Evolutionary conservation across 1,140 invertebrate species (phyloP).

Genomic region (Yoshiicerus persimilis): DNA sequence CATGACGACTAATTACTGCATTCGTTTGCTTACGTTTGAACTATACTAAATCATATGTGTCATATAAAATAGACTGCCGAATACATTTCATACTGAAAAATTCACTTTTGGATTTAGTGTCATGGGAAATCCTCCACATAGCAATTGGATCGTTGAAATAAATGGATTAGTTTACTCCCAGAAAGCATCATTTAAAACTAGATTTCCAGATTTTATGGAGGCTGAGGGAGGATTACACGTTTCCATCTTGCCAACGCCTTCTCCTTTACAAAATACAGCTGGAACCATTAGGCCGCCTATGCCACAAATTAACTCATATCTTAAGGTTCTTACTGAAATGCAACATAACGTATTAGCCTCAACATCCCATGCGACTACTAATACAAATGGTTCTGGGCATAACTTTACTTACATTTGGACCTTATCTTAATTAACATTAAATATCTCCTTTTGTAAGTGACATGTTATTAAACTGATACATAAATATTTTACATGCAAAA

Average conservation of each 20-base stretch:
- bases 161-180: conserved; percentile 28
- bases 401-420: not conserved
- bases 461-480: too few relatives aligned
- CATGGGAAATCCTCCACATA: not conserved
- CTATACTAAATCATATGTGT: not conserved
- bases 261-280: not conserved
- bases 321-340: not conserved
- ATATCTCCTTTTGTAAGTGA: too few relatives aligned
- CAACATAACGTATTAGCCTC: not conserved
- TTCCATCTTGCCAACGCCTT: not conserved
- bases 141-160: conserved; percentile 18
- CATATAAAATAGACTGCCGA: not conserved
- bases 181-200: not conserved
- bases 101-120: not conserved
- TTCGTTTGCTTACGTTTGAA: too few relatives aligned
- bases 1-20: too few relatives aligned
- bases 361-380: not conserved
- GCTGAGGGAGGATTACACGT: not conserved
- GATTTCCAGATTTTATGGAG: conserved; percentile 9
- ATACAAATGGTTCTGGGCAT: not conserved
- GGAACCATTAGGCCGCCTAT: not conserved
- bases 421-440: not conserved
- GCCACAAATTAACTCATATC: not conserved
- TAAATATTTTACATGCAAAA: too few relatives aligned
- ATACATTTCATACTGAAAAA: not conserved